A percentile compares a stretch with the other conserved stretches of the same genome.
Conservation (phyloP, 2,113 vertebrate species). For the Noctilio leporinus region DNA sequence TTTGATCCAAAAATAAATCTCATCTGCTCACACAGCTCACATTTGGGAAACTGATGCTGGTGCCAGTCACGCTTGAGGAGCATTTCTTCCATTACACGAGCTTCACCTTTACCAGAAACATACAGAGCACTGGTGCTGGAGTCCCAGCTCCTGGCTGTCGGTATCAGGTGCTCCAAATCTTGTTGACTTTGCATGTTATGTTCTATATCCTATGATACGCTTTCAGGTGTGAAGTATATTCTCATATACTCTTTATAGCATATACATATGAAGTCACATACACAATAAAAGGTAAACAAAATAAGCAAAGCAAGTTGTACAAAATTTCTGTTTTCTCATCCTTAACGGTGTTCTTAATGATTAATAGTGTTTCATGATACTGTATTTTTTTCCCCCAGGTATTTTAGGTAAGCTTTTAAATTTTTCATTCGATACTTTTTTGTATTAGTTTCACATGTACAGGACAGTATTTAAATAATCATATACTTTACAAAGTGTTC, state of each 20-base stretch:
- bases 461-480: background rate
- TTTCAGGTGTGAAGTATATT: background rate
- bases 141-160: background rate
- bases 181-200: background rate
- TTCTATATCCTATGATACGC: background rate
- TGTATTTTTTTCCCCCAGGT: background rate
- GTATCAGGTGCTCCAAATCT: background rate
- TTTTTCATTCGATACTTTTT: background rate
- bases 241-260: background rate
- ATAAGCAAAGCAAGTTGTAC: background rate
- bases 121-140: background rate
- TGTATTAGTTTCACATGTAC: background rate
- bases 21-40: background rate
- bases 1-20: slow-evolving; percentile 28
- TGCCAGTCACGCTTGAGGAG: background rate
- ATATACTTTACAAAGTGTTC: background rate
- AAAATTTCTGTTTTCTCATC: background rate
- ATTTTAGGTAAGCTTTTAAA: background rate
- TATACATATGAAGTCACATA: background rate
- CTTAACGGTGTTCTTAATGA: background rate
- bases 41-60: background rate
- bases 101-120: background rate
- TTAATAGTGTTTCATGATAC: background rate
- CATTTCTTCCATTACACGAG: background rate
- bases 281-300: background rate